Evolutionary conservation across 2,888 invertebrate genomes (phyloP), one percentile per base, ranked within the genome.

Genomic region (Drosophila parthenogenetica): DNA sequence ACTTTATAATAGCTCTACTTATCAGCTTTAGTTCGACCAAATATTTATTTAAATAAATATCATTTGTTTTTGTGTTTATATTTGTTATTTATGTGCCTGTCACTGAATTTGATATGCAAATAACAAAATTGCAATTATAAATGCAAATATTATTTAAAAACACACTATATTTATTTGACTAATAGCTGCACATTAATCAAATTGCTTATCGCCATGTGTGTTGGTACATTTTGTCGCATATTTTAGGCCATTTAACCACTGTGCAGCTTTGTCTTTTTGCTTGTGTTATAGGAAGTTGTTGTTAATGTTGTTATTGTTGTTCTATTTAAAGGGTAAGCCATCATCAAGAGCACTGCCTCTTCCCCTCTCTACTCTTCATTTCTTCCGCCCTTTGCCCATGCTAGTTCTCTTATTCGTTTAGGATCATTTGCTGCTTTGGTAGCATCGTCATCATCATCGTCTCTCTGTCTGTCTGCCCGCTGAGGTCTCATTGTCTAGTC

Each of bases 381-480:
- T 8, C 17, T 14, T 11, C 5, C 19, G 14, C 10, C 49, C 35
- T 11, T 35, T 35, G 35, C 13, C 11, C 13, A 8, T 29, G 29
- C 29, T 35, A 35, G 35, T 45, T 17, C 42, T 49, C 49, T 48
- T 39, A 32, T 50, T 32, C 32, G 45, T 45, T 61, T 57, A 45
- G 75, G 75, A 74, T 70, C 60, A 63, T 61, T 75, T 72, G 74
- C 54, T 32, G 29, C 17, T 70, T 69, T 40, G 62, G 43, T 46
- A 53, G 59, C 39, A 35, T 13, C 68, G 3, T 29, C 53, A 5
- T 5, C 35, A 14, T 14, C 35, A 11, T 35, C 13, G 35, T 11
- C 35, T 5, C 5, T 4, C 22, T 22, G 22, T 17, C 14, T 46
- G 22, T 39, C 53, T 54, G 40, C 29, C 16, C 29, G 42, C 54